These are phyloP conservation scores for Labrus mixtus DNA, from an alignment of 2,113 vertebrate species.

Conservation along the genomic window DNA sequence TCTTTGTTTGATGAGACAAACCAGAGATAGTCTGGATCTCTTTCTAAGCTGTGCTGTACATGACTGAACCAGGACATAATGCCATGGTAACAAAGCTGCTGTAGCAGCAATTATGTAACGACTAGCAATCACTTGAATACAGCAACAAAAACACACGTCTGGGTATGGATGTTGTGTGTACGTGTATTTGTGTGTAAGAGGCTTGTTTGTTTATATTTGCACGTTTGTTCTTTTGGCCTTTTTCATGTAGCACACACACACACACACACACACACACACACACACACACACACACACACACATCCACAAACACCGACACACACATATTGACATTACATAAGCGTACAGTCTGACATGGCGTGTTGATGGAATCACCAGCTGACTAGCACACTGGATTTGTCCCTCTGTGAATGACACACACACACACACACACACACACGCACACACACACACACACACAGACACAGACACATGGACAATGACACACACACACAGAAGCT, in stretches of 20 bases:
- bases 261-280: background rate
- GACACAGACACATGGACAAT: background rate
- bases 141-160: conserved; percentile 41
- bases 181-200: conserved; percentile 16
- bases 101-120: conserved; percentile 53
- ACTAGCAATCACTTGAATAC: conserved; percentile 36
- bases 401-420: conserved; percentile 36
- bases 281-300: too few relatives aligned
- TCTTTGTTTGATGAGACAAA: conserved; percentile 27
- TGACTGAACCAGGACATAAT: conserved; percentile 47
- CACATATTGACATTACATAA: conserved; percentile 65
- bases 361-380: conserved; percentile 64
- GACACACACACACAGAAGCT: conserved; percentile 2
- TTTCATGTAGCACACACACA: conserved; percentile 42
- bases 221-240: conserved; percentile 59
- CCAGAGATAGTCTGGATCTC: conserved; percentile 33
- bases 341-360: conserved; percentile 33
- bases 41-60: conserved; percentile 35
- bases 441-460: too few relatives aligned
- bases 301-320: conserved; percentile 2
- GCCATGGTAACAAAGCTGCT: conserved; percentile 40
- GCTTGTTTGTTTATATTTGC: conserved; percentile 42
- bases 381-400: conserved; percentile 58
- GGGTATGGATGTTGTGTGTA: conserved; percentile 33
- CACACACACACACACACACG: conserved; percentile 1